Percentiles rank a stretch among this genome's conserved stretches.
phyloP scores from a whole-genome alignment of 2,888 invertebrate genomes.

The Camptogramma bilineatum region DNA sequence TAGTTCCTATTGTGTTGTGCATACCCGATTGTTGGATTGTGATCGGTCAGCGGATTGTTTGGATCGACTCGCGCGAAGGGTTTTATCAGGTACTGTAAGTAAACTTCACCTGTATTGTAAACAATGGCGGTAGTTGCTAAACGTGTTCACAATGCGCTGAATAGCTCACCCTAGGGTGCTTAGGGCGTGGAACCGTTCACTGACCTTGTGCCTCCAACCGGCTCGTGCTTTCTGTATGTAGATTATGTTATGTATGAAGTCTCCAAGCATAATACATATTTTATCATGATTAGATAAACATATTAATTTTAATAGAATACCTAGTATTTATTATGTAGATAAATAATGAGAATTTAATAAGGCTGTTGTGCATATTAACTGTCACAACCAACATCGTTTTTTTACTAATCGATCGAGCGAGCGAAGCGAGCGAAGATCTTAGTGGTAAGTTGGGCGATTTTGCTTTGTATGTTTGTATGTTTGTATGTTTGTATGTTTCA shows the following conservation, averaged over 20 bases:
- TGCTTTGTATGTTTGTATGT: no score
- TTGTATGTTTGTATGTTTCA: no score
- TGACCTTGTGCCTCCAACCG: constrained; percentile 55
- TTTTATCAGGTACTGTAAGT: constrained; percentile 62
- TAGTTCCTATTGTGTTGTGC: constrained; percentile 59
- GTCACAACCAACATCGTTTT: not conserved
- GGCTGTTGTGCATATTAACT: not conserved
- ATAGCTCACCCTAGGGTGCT: constrained; percentile 52
- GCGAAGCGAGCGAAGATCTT: no score
- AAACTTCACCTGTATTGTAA: constrained; percentile 62
- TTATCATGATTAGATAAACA: not conserved
- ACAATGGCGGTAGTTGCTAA: constrained; percentile 60
- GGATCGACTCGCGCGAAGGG: constrained; percentile 50
- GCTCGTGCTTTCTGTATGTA: constrained; percentile 16
- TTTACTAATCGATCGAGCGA: no score
- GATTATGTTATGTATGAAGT: constrained; percentile 11
- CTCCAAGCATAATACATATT: not conserved
- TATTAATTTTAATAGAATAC: not conserved
- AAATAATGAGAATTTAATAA: not conserved
- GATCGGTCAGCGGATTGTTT: constrained; percentile 60
- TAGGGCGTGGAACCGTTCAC: constrained; percentile 57
- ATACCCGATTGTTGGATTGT: constrained; percentile 57
- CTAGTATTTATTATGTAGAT: not conserved
- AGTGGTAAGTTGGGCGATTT: no score
- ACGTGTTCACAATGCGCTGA: constrained; percentile 48